These are phyloP conservation scores for Drosophila recens DNA, from an alignment of 2,888 invertebrate genomes.

Conservation along the genomic window DNA sequence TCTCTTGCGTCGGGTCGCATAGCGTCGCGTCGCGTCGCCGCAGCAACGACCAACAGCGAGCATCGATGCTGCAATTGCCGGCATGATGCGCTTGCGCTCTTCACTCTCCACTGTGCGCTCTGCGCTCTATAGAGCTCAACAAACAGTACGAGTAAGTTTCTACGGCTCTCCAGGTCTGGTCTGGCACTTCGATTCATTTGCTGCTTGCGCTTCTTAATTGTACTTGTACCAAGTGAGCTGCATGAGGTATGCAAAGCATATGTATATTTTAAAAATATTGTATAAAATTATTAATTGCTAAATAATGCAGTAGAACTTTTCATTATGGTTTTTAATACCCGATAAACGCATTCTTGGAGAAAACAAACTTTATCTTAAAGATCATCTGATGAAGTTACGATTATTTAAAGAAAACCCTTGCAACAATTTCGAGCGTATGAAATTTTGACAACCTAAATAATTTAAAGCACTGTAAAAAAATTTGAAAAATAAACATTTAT, in stretches of 20 bases:
- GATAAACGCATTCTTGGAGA: too few relatives aligned
- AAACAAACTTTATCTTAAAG: too few relatives aligned
- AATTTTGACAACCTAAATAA: too few relatives aligned
- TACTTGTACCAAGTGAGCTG: slow-evolving; percentile 7
- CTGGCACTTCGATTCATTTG: slow-evolving; percentile 3
- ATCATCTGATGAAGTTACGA: too few relatives aligned
- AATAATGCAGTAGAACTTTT: too few relatives aligned
- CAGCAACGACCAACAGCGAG: slow-evolving; percentile 40
- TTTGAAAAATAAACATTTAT: too few relatives aligned
- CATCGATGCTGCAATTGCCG: slow-evolving; percentile 27
- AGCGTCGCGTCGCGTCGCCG: slow-evolving; percentile 8
- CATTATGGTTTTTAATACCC: too few relatives aligned
- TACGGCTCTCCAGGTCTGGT: slow-evolving; percentile 15
- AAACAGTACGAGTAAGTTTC: neutral
- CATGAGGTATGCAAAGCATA: slow-evolving; percentile 1
- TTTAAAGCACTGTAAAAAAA: too few relatives aligned
- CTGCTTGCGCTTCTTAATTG: slow-evolving; percentile 2
- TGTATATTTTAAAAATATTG: neutral
- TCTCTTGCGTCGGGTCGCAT: slow-evolving; percentile 10
- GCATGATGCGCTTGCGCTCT: slow-evolving; percentile 54
- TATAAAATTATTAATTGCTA: too few relatives aligned
- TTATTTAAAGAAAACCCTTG: too few relatives aligned
- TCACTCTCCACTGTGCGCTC: slow-evolving; percentile 21
- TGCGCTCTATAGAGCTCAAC: neutral
- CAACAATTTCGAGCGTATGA: too few relatives aligned